Base-by-base conservation (phyloP, 2,797 vertebrate species). In the Lateolabrax maculatus region DNA sequence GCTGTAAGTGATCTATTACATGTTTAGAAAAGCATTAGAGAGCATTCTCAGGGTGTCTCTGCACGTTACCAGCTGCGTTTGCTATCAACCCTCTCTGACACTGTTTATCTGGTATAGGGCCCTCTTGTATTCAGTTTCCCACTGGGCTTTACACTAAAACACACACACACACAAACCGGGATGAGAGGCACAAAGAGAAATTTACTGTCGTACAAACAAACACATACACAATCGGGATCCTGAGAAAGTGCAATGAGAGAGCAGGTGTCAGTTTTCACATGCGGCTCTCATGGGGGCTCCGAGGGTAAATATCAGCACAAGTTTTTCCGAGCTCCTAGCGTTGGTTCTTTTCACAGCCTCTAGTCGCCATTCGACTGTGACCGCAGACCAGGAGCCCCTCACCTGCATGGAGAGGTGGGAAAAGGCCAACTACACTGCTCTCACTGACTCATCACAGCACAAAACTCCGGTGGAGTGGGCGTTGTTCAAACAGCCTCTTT, bases 181-280 rank as follows among this genome's bases (percentile, higher is more conserved):
- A 90, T 84, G 85, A 88, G 87, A 89, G 75, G 75, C 84, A 64
- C 78, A 63, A 79, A 73, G 83, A 80, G 70, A 92, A 81, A 89
- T 90, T 86, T 86, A 92, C 90, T 91, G 84, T 90, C 88, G 83
- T 71, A 85, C 88, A 93, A 92, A 93, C 90, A 93, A 91, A 94
- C 91, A 87, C 55, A 62, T 21, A 72, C 80, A 92, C 89, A 83
- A 85, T 79, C 78, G 49, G 85, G 81, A 87, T 84, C 90, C 87
- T 93, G 92, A 94, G 94, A 95, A 94, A 94, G 93, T 87, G 91
- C 92, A 92, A 89, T 90, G 92, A 94, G 93, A 93, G 91, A 89
- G 89, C 86, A 81, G 91, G 95, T 95, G 95, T 95, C 92, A 79
- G 87, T 95, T 96, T 95, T 95, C 95, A 92, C 95, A 90, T 88